A percentile compares a stretch with the other conserved stretches of the same genome.
Evolutionary conservation across 2,797 vertebrate genomes (phyloP).

Genomic region (Sebastes trivittatus): DNA sequence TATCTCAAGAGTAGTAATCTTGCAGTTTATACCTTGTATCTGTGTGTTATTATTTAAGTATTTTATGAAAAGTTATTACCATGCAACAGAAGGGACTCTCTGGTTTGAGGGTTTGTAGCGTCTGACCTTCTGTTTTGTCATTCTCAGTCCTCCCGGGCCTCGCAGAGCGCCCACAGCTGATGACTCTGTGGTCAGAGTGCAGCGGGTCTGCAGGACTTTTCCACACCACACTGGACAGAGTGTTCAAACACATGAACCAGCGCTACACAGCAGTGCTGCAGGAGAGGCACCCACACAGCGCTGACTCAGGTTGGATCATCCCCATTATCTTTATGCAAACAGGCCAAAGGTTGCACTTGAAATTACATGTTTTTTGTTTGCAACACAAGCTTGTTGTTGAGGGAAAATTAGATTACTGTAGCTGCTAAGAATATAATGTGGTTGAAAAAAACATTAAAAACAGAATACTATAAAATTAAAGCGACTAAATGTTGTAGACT

Average conservation of each 20-base stretch:
- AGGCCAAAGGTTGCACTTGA: background rate
- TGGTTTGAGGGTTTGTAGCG: background rate
- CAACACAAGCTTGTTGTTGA: background rate
- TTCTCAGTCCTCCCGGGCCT: constrained; percentile 89
- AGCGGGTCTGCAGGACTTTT: constrained; percentile 87
- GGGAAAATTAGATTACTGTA: background rate
- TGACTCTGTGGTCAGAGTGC: constrained; percentile 94
- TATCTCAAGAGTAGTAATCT: background rate
- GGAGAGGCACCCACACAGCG: constrained; percentile 81
- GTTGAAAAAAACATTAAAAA: background rate
- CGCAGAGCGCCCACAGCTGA: constrained; percentile 84
- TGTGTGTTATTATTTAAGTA: background rate
- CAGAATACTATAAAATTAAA: background rate
- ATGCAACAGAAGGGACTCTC: background rate
- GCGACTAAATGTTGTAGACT: background rate
- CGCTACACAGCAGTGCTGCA: constrained; percentile 84
- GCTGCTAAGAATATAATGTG: background rate
- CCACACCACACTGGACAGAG: constrained; percentile 89
- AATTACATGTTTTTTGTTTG: background rate
- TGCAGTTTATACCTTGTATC: background rate
- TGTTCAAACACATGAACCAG: constrained; percentile 88
- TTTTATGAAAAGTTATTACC: background rate
- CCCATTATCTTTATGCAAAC: background rate
- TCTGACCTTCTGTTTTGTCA: background rate
- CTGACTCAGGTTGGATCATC: constrained; percentile 83